Base-by-base conservation (phyloP, 2,888 invertebrate species). In the Lepidonotus clava region DNA sequence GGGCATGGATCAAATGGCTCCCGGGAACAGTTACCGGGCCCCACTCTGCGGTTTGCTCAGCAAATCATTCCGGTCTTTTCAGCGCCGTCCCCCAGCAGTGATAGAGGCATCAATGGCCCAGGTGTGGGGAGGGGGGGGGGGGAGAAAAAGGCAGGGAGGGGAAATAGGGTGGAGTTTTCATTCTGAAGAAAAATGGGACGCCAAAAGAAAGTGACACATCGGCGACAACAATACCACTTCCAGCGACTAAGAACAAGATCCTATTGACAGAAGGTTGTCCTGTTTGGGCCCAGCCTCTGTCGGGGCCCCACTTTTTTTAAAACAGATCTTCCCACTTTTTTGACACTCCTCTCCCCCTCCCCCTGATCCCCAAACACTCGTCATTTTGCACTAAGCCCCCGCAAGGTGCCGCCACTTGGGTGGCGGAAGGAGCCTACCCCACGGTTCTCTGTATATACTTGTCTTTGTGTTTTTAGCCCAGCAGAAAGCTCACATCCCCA, bases 401-500 rank as follows among this genome's bases (percentile, higher is more conserved):
- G 61, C 24, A 36, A 76, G 76, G 76, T 76, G 76, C n/a, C 61
- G 28, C 76, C 38, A 76, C 76, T 76, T 76, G 76, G 76, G 76
- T 76, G 76, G 76, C 40, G 76, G 76, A 76, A 76, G 38, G 8
- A 76, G 34, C 38, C 36, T 36, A 38, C 38, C 76, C 40, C 36
- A 21, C 6, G 28, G 40, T 76, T 76, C 76, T 76, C 34, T 76
- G 76, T 76, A 76, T 76, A 76, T 24, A 76, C 76, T n/a, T 40
- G 38, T 14, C 38, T 36, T 76, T 36, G 34, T 76, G 34, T 1
- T 76, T 2, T n/a, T 61, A 14, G n/a, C n/a, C n/a, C n/a, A n/a
- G n/a, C n/a, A 28, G 61, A 61, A 32, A 32, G 28, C 76, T 76
- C 38, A 40, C 24, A 76, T 76, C 76, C 76, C 76, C 18, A 71